Evolutionary conservation across 2,113 vertebrate genomes (phyloP).

Genomic region (Syrrhaptes paradoxus): DNA sequence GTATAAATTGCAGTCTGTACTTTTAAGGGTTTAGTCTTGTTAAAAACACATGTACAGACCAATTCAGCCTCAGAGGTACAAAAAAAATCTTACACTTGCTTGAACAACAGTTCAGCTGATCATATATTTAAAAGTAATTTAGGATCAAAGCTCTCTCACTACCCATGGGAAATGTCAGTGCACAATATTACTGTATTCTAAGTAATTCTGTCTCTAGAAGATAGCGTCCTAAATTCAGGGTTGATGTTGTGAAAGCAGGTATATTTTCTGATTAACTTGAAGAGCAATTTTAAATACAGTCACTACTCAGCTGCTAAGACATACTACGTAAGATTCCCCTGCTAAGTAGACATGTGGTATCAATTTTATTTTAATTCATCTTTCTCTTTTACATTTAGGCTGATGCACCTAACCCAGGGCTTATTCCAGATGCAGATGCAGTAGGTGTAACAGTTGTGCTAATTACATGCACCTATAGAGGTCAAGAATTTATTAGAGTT

Average conservation of each 20-base stretch:
- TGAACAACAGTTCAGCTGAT: background rate
- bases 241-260: background rate
- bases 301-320: background rate
- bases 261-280: background rate
- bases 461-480: conserved; percentile 85
- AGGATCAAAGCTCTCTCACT: background rate
- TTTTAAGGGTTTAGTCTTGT: background rate
- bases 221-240: background rate
- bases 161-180: background rate
- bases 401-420: conserved; percentile 83
- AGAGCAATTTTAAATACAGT: background rate
- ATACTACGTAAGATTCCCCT: background rate
- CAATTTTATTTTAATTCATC: background rate
- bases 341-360: background rate
- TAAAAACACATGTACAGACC: background rate
- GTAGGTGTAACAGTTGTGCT: conserved; percentile 85
- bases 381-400: conserved; percentile 70
- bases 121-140: background rate
- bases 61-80: background rate
- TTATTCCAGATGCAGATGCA: conserved; percentile 86
- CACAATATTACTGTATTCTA: background rate
- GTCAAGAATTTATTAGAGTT: conserved; percentile 86
- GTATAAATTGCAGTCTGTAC: background rate
- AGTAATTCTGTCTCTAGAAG: background rate
- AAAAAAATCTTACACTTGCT: background rate